Conservation (phyloP, 2,113 vertebrate species). For the Columba janthina region DNA sequence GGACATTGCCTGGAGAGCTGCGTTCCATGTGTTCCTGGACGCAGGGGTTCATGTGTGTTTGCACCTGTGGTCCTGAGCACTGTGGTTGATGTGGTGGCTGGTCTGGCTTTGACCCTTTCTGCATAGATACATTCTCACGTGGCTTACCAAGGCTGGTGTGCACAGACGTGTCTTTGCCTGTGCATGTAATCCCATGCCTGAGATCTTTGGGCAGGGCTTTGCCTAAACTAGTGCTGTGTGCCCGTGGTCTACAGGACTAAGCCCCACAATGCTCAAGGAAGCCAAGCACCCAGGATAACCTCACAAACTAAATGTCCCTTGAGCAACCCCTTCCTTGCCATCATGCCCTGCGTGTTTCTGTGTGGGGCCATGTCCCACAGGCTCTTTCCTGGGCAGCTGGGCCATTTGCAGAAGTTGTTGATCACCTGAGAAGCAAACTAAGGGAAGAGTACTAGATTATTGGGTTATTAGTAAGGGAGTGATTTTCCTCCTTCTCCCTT, state of each 20-base stretch:
- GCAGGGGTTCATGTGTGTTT: not conserved
- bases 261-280: not conserved
- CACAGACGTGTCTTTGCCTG: not conserved
- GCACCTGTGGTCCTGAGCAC: not conserved
- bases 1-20: not conserved
- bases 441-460: not conserved
- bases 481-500: not conserved
- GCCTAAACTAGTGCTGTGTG: not conserved
- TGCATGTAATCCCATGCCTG: not conserved
- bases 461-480: not conserved
- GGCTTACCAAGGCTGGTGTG: not conserved
- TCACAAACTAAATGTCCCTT: not conserved
- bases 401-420: not conserved
- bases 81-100: not conserved
- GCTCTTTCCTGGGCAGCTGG: not conserved
- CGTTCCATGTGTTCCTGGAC: not conserved
- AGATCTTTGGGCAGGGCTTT: not conserved
- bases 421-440: not conserved
- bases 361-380: not conserved
- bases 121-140: not conserved
- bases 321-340: not conserved
- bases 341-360: fast-evolving
- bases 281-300: not conserved
- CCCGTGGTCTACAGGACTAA: not conserved
- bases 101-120: not conserved